Percentiles rank a stretch among this genome's conserved stretches.
These are phyloP conservation scores for Cryptotermes secundus DNA, from an alignment of 1,140 invertebrate genomes.

Conservation along the genomic window DNA sequence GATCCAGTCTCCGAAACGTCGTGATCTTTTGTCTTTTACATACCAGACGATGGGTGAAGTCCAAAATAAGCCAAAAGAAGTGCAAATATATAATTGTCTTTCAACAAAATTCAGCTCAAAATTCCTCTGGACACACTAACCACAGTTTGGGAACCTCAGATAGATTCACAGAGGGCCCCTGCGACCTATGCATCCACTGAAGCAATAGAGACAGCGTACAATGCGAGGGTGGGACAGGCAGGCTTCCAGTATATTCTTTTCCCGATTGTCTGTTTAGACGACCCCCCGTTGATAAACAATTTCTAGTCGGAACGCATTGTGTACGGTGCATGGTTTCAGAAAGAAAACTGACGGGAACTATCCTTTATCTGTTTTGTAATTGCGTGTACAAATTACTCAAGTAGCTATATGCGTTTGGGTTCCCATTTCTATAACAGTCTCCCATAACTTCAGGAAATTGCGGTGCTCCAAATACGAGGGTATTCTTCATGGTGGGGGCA, in stretches of 20 bases:
- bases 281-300: constrained; percentile 15
- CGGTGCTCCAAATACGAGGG: neutral
- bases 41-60: no score
- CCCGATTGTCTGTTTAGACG: neutral
- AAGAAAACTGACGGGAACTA: neutral
- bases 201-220: neutral
- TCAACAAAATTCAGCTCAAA: no score
- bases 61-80: no score
- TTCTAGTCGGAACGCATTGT: constrained; percentile 2
- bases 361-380: constrained; percentile 14
- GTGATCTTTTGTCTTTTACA: no score
- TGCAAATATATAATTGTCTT: no score
- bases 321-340: constrained; percentile 5
- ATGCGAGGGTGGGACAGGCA: neutral
- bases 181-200: neutral
- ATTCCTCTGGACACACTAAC: neutral
- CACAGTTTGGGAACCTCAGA: neutral
- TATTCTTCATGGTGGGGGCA: neutral
- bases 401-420: constrained; percentile 8
- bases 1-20: no score
- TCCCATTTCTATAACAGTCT: neutral
- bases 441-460: neutral
- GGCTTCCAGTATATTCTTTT: neutral
- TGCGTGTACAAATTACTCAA: constrained; percentile 16
- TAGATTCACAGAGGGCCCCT: neutral